Evolutionary conservation across 2,113 vertebrate genomes (phyloP).

Genomic region (Capreolus pygargus): DNA sequence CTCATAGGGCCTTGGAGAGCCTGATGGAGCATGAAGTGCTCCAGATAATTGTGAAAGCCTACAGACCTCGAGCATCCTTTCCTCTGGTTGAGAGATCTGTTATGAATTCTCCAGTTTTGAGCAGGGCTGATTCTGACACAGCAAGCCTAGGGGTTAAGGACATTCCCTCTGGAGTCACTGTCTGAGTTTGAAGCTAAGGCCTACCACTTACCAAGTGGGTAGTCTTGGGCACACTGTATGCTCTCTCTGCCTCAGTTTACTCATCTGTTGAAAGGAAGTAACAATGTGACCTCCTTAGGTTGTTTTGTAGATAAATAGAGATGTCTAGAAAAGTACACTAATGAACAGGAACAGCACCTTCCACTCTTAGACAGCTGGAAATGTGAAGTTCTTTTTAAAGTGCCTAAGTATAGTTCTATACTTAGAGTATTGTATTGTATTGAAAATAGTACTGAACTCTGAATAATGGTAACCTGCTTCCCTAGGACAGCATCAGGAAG

Average conservation of each 20-base stretch:
- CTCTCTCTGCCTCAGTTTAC: neutral
- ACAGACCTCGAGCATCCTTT: neutral
- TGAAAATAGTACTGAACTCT: neutral
- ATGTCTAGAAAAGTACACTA: neutral
- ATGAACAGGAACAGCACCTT: neutral
- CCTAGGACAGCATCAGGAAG: neutral
- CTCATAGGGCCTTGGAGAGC: neutral
- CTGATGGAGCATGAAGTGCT: neutral
- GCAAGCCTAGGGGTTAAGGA: neutral
- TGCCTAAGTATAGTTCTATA: neutral
- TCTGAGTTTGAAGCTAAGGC: neutral
- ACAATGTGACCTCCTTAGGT: neutral
- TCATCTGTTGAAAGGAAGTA: neutral
- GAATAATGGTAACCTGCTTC: neutral
- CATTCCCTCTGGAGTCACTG: neutral
- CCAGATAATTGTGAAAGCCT: neutral
- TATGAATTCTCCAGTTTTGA: neutral
- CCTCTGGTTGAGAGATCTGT: neutral
- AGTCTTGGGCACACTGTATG: neutral
- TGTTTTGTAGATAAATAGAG: constrained; percentile 5
- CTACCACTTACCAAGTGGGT: neutral
- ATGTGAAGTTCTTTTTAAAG: neutral
- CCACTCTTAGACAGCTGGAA: neutral
- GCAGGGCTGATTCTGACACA: neutral
- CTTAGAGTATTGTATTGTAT: neutral